Percentiles rank a stretch among this genome's conserved stretches.
phyloP scores from a whole-genome alignment of 2,797 vertebrate species.

The Lemur catta region DNA sequence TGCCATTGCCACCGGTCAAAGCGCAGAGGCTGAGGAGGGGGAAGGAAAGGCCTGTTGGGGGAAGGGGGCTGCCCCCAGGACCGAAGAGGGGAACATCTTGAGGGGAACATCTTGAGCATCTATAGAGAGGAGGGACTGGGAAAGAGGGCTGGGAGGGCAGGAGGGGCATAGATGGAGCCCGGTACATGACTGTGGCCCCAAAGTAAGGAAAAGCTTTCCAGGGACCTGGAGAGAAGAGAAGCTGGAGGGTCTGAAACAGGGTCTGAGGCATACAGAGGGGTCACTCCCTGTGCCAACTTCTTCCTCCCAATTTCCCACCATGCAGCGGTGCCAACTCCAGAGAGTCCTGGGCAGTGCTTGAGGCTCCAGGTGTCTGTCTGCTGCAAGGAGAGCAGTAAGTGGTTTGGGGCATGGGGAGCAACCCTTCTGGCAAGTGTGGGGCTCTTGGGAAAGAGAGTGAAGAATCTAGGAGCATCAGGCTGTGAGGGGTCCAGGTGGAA shows the following conservation, averaged over 20 bases:
- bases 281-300: not conserved
- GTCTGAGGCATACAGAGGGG: not conserved
- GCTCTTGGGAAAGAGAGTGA: not conserved
- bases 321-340: conserved; percentile 80
- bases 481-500: not conserved
- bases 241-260: not conserved
- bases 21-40: not conserved
- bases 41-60: not conserved
- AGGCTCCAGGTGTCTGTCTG: conserved; percentile 84
- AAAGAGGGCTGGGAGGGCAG: too few relatives aligned
- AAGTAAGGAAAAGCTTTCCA: not conserved
- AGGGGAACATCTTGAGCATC: not conserved
- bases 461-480: not conserved
- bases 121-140: not conserved
- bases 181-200: not conserved
- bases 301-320: not conserved
- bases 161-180: not conserved
- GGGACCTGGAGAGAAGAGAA: not conserved
- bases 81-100: not conserved
- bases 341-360: conserved; percentile 83
- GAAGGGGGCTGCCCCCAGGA: not conserved
- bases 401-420: not conserved
- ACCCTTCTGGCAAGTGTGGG: not conserved
- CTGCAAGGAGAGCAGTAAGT: conserved; percentile 85
- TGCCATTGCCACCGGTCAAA: not conserved